Evolutionary conservation across 2,113 vertebrate genomes (phyloP).

Genomic region (Corythornis madagascariensis): DNA sequence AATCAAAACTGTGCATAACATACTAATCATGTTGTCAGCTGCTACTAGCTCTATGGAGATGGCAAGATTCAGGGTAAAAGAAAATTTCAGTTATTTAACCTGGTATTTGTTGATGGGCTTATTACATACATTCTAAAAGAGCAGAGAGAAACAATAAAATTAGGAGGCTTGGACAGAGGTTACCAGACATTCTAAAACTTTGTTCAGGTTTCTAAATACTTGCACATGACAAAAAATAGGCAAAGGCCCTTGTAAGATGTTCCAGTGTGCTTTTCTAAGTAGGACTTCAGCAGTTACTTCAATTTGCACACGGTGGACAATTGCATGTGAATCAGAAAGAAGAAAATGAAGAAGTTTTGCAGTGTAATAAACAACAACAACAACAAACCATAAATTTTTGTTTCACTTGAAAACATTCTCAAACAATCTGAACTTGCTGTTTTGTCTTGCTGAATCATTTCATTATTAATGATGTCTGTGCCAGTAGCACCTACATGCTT

Average conservation of each 20-base stretch:
- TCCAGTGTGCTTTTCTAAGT: not conserved
- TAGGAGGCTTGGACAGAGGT: not conserved
- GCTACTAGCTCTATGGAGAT: not conserved
- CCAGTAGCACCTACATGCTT: not conserved
- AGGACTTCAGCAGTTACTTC: not conserved
- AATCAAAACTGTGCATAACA: not conserved
- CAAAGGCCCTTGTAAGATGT: not conserved
- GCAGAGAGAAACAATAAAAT: not conserved
- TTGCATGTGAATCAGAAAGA: not conserved
- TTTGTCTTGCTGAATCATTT: not conserved
- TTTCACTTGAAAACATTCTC: not conserved
- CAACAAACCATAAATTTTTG: accelerated
- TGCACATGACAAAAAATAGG: not conserved
- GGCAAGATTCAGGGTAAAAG: not conserved
- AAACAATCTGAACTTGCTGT: not conserved
- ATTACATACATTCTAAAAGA: not conserved
- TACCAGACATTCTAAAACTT: not conserved
- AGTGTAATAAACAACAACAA: not conserved
- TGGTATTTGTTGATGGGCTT: not conserved
- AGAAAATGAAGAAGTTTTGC: not conserved
- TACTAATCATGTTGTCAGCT: slow-evolving; percentile 2
- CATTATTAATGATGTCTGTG: not conserved
- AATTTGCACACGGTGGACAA: not conserved
- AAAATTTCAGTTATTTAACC: not conserved
- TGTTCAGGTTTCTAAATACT: not conserved